phyloP scores from a whole-genome alignment of 2,797 vertebrate species.

The Oreortyx pictus region DNA sequence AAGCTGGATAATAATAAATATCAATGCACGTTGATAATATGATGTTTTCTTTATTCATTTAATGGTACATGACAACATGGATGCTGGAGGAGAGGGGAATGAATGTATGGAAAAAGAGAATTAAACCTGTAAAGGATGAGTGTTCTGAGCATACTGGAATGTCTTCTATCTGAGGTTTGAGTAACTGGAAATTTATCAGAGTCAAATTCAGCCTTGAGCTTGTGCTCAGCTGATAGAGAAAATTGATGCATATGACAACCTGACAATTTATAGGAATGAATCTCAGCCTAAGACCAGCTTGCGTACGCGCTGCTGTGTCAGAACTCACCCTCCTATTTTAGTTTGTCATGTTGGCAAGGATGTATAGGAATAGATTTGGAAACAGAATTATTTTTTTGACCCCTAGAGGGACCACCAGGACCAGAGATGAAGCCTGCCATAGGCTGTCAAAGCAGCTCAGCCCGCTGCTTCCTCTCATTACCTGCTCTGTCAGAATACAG shows the following conservation, averaged over 20 bases:
- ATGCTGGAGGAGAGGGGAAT: not conserved
- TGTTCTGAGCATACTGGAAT: not conserved
- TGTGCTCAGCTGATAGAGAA: not conserved
- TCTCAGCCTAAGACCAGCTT: not conserved
- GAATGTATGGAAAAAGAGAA: not conserved
- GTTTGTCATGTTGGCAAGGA: not conserved
- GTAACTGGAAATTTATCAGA: not conserved
- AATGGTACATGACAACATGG: not conserved
- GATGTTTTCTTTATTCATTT: not conserved
- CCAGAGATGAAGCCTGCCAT: constrained; percentile 30
- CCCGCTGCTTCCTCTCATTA: not conserved
- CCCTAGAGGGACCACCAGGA: constrained; percentile 77
- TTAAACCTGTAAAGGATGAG: not conserved
- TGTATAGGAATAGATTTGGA: not conserved
- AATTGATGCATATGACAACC: fast-evolving
- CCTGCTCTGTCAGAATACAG: not conserved
- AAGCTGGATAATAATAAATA: not conserved
- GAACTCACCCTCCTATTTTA: not conserved
- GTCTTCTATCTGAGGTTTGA: not conserved
- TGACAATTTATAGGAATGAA: not conserved
- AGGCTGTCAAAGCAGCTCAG: not conserved
- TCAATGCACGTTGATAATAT: not conserved
- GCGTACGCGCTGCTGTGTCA: fast-evolving
- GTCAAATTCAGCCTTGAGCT: not conserved
- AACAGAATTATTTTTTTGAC: not conserved